These are phyloP conservation scores for Acropternis orthonyx DNA, from an alignment of 2,797 vertebrate genomes.

Conservation along the genomic window DNA sequence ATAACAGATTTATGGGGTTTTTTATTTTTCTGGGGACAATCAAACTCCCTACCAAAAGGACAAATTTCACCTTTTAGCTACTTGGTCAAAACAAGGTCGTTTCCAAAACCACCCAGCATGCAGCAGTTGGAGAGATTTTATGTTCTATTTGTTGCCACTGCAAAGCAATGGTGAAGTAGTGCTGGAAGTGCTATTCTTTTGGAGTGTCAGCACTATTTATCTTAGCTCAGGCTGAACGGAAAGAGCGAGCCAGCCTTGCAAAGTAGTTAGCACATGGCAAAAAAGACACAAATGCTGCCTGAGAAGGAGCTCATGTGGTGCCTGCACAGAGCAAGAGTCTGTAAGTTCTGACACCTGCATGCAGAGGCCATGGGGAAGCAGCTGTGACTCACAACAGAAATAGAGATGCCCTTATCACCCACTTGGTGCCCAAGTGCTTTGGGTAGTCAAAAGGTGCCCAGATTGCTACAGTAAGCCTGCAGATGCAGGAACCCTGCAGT, in stretches of 20 bases:
- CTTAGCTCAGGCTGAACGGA: neutral
- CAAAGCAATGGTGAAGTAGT: neutral
- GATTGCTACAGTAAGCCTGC: neutral
- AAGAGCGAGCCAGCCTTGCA: neutral
- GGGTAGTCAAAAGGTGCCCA: neutral
- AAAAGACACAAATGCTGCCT: neutral
- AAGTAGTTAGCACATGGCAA: neutral
- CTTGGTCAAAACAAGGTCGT: neutral
- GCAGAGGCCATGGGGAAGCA: neutral
- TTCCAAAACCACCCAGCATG: neutral
- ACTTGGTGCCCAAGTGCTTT: neutral
- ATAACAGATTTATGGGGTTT: neutral
- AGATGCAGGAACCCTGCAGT: neutral
- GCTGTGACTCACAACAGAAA: neutral
- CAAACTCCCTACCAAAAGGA: neutral
- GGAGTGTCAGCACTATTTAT: rapidly evolving
- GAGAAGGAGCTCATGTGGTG: rapidly evolving
- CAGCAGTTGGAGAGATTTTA: neutral
- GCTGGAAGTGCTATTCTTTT: neutral
- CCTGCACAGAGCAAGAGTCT: neutral
- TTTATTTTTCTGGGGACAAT: neutral
- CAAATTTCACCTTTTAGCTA: neutral
- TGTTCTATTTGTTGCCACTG: neutral
- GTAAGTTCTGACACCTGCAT: neutral
- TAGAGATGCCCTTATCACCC: neutral